These are phyloP conservation scores for Ammodytes dubius DNA, from an alignment of 2,113 vertebrate genomes.

Conservation along the genomic window DNA sequence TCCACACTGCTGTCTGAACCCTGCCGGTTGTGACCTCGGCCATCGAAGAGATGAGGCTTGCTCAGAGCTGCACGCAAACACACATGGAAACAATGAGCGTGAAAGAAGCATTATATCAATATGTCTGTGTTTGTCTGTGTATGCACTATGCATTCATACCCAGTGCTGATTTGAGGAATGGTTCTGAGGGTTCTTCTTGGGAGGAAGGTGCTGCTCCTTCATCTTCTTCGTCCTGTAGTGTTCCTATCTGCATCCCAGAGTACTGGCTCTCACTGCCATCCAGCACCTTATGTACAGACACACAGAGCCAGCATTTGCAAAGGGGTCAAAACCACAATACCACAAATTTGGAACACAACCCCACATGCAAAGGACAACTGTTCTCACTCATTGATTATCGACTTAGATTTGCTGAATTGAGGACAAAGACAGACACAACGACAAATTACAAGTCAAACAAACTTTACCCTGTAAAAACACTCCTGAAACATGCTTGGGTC, in stretches of 20 bases:
- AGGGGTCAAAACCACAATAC: neutral
- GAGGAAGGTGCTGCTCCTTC: conserved; percentile 82
- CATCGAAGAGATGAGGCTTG: conserved; percentile 89
- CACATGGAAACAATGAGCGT: conserved; percentile 11
- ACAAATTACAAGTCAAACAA: conserved; percentile 42
- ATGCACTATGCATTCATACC: conserved; percentile 80
- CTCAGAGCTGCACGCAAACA: conserved; percentile 86
- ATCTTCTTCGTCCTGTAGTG: conserved; percentile 93
- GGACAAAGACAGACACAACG: conserved; percentile 34
- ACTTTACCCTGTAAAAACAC: neutral
- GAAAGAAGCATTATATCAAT: neutral
- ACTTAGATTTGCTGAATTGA: conserved; percentile 43
- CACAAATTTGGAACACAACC: neutral
- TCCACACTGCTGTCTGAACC: conserved; percentile 93
- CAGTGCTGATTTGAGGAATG: conserved; percentile 86
- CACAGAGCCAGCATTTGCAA: conserved; percentile 26
- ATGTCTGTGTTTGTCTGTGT: accelerated
- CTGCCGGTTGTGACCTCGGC: conserved; percentile 90
- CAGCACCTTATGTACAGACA: conserved; percentile 86
- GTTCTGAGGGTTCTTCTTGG: conserved; percentile 78
- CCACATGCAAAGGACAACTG: conserved; percentile 32
- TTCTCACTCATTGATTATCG: neutral
- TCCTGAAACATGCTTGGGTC: conserved; percentile 63
- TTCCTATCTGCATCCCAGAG: conserved; percentile 91
- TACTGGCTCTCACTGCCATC: conserved; percentile 93